Evolutionary conservation across 1,140 invertebrate species (phyloP).

Genomic region (Trichoplusia ni): DNA sequence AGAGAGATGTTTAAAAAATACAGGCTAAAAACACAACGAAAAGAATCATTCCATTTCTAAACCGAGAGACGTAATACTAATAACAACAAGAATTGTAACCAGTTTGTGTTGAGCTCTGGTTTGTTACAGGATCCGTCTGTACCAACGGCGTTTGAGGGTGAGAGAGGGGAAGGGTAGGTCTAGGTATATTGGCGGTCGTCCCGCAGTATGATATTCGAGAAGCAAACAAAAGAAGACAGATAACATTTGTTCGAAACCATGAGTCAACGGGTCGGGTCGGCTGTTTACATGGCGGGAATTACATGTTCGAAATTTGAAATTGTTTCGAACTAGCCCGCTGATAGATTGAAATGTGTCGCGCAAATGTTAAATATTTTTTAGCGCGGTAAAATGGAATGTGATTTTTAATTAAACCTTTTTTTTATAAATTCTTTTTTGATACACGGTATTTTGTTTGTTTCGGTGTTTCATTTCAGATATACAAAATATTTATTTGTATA

Average conservation of each 20-base stretch:
- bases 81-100: conserved; percentile 47
- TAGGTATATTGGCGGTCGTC: conserved; percentile 34
- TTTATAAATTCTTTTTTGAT: not conserved
- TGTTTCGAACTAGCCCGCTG: conserved; percentile 10
- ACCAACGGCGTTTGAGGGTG: not conserved
- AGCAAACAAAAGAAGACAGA: conserved; percentile 79
- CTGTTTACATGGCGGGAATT: conserved; percentile 52
- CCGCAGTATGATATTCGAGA: conserved; percentile 71
- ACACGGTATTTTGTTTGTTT: not conserved
- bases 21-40: conserved; percentile 25
- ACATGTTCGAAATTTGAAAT: conserved; percentile 59
- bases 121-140: conserved; percentile 22
- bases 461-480: no score
- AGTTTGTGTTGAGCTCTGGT: conserved; percentile 35
- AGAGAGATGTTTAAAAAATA: conserved; percentile 6
- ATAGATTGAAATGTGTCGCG: no score
- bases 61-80: conserved; percentile 44
- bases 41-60: conserved; percentile 38
- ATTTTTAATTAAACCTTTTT: not conserved
- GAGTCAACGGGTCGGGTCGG: conserved; percentile 64
- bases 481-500: no score
- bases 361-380: no score
- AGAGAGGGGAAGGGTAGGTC: conserved; percentile 36
- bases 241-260: conserved; percentile 77
- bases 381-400: not conserved